A percentile compares a stretch with the other conserved stretches of the same genome.
phyloP scores from a whole-genome alignment of 2,113 vertebrate genomes.

The Salminus brasiliensis region DNA sequence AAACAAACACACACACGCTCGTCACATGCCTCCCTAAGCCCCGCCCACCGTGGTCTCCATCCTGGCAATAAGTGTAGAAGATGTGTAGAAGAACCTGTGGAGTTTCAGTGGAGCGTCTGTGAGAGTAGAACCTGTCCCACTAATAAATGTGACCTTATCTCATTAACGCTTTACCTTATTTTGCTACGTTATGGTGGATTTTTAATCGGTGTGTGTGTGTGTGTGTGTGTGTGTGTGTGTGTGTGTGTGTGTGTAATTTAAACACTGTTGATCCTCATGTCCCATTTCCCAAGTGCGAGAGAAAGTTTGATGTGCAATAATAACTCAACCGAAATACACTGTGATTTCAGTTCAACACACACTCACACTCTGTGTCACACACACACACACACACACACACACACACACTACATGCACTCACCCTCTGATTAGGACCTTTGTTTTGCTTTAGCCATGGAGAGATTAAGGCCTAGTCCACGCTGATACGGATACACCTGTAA shows the following conservation, averaged over 20 bases:
- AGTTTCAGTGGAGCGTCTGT: constrained; percentile 49
- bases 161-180: constrained; percentile 67
- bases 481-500: constrained; percentile 39
- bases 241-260: constrained; percentile 26
- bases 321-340: constrained; percentile 72
- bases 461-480: constrained; percentile 48
- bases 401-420: background rate
- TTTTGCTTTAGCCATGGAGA: constrained; percentile 40
- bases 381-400: background rate
- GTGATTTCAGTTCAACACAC: constrained; percentile 69
- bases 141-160: constrained; percentile 67
- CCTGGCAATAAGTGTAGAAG: constrained; percentile 77
- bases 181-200: constrained; percentile 67
- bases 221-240: constrained; percentile 46
- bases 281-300: constrained; percentile 29
- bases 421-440: constrained; percentile 18
- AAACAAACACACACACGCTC: constrained; percentile 52
- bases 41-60: constrained; percentile 69
- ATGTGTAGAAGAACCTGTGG: constrained; percentile 75
- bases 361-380: background rate
- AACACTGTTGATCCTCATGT: no score
- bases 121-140: constrained; percentile 58
- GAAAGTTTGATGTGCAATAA: constrained; percentile 71
- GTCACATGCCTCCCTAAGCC: constrained; percentile 60
- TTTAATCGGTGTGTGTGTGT: constrained; percentile 61